phyloP scores from a whole-genome alignment of 2,113 vertebrate species.

The Mystacornis crossleyi region DNA sequence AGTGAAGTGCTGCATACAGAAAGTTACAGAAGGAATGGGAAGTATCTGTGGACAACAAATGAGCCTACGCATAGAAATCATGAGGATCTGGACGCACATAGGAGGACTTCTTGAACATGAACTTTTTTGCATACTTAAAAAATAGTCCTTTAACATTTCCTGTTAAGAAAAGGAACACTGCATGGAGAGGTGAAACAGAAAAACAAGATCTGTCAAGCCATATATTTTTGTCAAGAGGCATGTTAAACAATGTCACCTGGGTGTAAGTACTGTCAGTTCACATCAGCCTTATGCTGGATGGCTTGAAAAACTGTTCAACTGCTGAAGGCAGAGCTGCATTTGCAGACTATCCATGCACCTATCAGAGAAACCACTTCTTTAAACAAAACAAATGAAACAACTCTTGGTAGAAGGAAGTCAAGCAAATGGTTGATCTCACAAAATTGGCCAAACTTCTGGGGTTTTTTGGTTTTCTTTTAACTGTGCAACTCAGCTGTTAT shows the following conservation, averaged over 20 bases:
- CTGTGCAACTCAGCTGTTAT: neutral
- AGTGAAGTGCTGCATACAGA: neutral
- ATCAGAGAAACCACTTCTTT: neutral
- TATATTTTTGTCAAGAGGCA: neutral
- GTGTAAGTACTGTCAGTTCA: constrained; percentile 33
- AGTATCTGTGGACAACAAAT: neutral
- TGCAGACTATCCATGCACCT: neutral
- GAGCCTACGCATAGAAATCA: neutral
- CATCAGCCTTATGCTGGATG: neutral
- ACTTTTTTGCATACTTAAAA: neutral
- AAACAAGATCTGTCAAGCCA: neutral
- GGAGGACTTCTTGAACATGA: neutral
- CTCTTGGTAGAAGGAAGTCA: neutral
- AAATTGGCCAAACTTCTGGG: neutral
- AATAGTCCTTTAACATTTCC: neutral
- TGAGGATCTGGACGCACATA: neutral
- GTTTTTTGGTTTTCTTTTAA: neutral
- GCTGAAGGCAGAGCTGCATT: neutral
- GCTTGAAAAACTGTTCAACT: neutral
- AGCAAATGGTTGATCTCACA: fast-evolving
- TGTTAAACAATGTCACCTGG: neutral
- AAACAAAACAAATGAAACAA: neutral
- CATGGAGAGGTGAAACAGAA: neutral
- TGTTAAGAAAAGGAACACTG: neutral
- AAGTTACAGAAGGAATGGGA: neutral